Percentiles rank a stretch among this genome's conserved stretches.
Evolutionary conservation across 2,797 vertebrate species (phyloP).

Genomic region (Tragopan temminckii): DNA sequence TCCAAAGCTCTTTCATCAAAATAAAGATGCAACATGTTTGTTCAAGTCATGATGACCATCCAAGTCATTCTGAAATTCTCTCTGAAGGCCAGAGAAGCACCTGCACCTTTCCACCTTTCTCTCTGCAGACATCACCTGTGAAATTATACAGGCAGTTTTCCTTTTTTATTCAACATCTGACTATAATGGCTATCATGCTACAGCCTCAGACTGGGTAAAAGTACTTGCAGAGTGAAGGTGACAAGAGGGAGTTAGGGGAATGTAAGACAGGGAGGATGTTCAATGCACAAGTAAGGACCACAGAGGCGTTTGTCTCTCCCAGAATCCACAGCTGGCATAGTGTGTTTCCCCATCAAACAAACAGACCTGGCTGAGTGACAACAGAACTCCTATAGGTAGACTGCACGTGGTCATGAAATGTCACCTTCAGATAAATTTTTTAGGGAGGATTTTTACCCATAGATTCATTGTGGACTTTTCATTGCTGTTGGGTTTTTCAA

Average conservation of each 20-base stretch:
- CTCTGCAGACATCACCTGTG: not conserved
- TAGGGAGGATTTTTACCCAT: not conserved
- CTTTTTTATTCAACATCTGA: not conserved
- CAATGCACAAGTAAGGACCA: not conserved
- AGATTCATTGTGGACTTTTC: not conserved
- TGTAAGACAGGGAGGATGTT: not conserved
- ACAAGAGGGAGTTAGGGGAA: not conserved
- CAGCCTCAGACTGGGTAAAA: not conserved
- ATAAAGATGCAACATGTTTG: not conserved
- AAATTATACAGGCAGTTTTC: not conserved
- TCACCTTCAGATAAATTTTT: not conserved
- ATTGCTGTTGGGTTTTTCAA: not conserved
- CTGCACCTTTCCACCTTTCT: not conserved
- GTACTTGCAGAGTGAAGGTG: not conserved
- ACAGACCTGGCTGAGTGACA: not conserved
- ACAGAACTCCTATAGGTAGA: not conserved
- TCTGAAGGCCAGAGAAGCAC: not conserved
- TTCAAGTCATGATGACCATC: not conserved
- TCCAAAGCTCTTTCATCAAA: not conserved
- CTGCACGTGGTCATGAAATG: not conserved
- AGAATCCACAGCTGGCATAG: not conserved
- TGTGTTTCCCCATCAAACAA: not conserved
- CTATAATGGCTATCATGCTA: not conserved
- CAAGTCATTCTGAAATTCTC: not conserved
- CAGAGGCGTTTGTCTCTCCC: not conserved